Conservation (phyloP, 2,888 invertebrate species). For the Tubiluchus corallicola region DNA sequence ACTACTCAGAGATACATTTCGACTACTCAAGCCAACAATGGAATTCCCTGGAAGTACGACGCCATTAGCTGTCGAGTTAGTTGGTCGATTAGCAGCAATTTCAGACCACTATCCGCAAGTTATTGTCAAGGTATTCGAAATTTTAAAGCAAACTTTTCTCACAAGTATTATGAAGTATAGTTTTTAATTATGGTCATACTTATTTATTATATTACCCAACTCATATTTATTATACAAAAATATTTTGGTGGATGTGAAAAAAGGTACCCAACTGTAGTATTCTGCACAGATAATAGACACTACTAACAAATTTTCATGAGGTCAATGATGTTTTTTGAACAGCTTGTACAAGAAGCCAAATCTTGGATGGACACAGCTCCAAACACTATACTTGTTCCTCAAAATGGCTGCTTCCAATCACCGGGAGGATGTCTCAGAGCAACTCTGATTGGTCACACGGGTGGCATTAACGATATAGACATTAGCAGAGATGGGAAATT, state of each 20-base stretch:
- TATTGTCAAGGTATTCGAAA: not conserved
- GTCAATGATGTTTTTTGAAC: too few relatives aligned
- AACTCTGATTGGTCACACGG: not conserved
- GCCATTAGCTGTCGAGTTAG: not conserved
- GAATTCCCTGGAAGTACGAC: conserved; percentile 1
- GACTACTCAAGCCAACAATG: not conserved
- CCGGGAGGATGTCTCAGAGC: not conserved
- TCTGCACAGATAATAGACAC: too few relatives aligned
- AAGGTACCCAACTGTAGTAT: too few relatives aligned
- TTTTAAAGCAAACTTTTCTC: too few relatives aligned
- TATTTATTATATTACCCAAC: too few relatives aligned
- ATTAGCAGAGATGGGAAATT: not conserved
- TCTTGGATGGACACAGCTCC: too few relatives aligned
- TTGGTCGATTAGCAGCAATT: not conserved
- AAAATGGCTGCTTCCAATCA: conserved; percentile 1
- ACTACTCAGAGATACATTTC: not conserved
- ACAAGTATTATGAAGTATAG: too few relatives aligned
- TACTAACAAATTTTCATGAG: too few relatives aligned
- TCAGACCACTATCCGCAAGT: not conserved
- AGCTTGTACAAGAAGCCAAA: too few relatives aligned
- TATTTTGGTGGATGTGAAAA: too few relatives aligned
- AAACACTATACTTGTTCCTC: not conserved
- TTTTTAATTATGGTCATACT: too few relatives aligned
- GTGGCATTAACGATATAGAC: not conserved
- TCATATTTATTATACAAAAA: too few relatives aligned